Base-by-base conservation (phyloP, 2,797 vertebrate species). In the Coracias cyanogaster region DNA sequence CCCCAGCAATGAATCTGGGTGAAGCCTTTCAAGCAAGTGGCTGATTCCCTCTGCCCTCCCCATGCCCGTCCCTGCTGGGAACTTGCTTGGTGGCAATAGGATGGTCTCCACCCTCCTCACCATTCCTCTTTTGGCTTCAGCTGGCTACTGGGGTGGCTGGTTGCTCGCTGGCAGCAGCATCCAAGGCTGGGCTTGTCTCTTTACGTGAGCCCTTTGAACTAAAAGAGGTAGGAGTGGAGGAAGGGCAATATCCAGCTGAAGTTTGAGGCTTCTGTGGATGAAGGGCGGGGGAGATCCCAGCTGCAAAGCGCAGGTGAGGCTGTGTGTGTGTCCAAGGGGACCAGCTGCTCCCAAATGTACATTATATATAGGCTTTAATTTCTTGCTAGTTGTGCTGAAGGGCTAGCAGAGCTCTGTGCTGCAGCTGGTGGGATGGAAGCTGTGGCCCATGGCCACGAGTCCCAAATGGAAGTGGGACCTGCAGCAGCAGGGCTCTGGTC, bases 31-130 rank as follows among this genome's bases (percentile, higher is more conserved):
- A 60, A 29, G 54, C 18, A 45, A 51, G 70, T 37, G 86, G 24
- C 67, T 86, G 89, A 8, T 57, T 29, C 54, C 37, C 82, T 48
- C 58, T 89, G 18, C 89, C 35, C 55, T 76, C 61, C 62, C 18
- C 1, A 0, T 25, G 29, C 72, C 33, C 49, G 1, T 7, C 43
- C 1, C 33, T 0, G 4, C 1, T 6, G 33, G 82, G 67, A 77
- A 25, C 35, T 15, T 0, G n/a, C 39, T 19, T 0, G 54, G 49
- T 52, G 80, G 55, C 51, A 29, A 61, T 2, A 26, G 4, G 69
- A n/a, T 1, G 0, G 2, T 25, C 19, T 8, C 60, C 55, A 4
- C 7, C 16, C 57, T 37, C 8, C 31, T 62, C 15, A 3, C 55
- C 5, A 2, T n/a, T 11, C 77, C 46, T 12, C 58, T 24, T 29